Percentiles rank a stretch among this genome's conserved stretches.
Conservation (phyloP, 2,113 vertebrate genomes). For the Hyaena hyaena region DNA sequence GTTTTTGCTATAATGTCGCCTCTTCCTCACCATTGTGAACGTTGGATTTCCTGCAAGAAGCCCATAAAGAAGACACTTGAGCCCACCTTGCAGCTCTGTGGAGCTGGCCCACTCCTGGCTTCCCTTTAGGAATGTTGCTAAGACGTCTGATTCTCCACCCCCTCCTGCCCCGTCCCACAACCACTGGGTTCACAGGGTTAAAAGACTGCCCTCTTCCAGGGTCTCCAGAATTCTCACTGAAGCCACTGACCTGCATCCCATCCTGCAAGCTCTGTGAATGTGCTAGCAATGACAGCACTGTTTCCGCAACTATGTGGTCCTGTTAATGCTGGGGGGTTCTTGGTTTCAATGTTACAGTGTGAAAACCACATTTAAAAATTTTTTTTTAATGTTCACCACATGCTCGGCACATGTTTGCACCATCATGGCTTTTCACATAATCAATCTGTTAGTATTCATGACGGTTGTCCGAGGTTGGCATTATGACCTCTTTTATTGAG, state of each 20-base stretch:
- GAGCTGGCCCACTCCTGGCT: background rate
- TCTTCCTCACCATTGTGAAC: accelerated
- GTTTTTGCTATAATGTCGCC: accelerated
- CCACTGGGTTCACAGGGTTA: background rate
- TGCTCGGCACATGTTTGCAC: background rate
- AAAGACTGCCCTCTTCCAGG: background rate
- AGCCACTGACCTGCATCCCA: background rate
- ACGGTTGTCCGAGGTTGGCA: background rate
- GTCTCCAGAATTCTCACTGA: background rate
- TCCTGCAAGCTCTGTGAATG: background rate
- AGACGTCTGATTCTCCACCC: background rate
- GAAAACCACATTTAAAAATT: background rate
- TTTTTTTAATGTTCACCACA: accelerated
- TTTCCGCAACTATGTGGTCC: background rate
- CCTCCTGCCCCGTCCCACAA: background rate
- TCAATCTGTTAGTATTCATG: background rate
- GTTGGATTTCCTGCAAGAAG: accelerated
- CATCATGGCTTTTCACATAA: accelerated
- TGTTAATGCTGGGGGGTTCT: background rate
- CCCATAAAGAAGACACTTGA: background rate
- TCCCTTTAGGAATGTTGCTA: background rate
- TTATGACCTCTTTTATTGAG: background rate
- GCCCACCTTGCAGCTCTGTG: background rate
- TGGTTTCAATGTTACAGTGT: background rate
- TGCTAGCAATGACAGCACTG: accelerated